phyloP scores from a whole-genome alignment of 2,888 invertebrate species.

The Caenorhabditis imperialis region DNA sequence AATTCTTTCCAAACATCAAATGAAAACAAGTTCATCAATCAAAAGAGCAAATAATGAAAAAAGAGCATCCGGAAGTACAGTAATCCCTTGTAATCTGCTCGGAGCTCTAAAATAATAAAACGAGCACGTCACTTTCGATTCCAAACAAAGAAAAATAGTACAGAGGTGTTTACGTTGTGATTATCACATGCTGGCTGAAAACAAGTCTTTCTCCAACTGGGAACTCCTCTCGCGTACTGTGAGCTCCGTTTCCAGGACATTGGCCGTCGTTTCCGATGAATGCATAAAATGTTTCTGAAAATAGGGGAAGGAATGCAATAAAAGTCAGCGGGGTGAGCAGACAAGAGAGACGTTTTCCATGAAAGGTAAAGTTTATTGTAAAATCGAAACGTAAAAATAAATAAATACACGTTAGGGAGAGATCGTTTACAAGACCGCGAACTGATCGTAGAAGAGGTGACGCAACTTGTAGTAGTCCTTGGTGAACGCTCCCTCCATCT shows the following conservation, averaged over 20 bases:
- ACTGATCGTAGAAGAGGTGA: conserved; percentile 93
- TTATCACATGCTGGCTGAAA: conserved; percentile 28
- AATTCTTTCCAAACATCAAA: too few relatives aligned
- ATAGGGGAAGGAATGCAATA: conserved; percentile 9
- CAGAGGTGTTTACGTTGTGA: neutral
- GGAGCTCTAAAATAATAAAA: too few relatives aligned
- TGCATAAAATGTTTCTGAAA: conserved; percentile 24
- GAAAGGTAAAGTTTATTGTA: too few relatives aligned
- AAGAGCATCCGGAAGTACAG: too few relatives aligned
- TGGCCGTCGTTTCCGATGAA: conserved; percentile 23
- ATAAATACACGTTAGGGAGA: neutral
- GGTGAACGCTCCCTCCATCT: conserved; percentile 92
- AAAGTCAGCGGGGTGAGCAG: conserved; percentile 1
- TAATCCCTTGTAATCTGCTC: too few relatives aligned
- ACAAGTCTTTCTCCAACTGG: too few relatives aligned
- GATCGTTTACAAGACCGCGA: conserved; percentile 82
- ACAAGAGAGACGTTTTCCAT: neutral
- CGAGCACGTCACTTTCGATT: conserved; percentile 8
- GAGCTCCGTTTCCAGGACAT: conserved; percentile 40
- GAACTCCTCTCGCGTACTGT: too few relatives aligned
- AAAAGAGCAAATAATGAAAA: too few relatives aligned
- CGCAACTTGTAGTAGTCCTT: conserved; percentile 93
- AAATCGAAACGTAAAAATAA: neutral
- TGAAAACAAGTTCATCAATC: too few relatives aligned
- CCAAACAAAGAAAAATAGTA: conserved; percentile 26